Percentiles rank a stretch among this genome's conserved stretches.
These are phyloP conservation scores for Parapsyche elsis DNA, from an alignment of 1,140 invertebrate species.

Conservation along the genomic window DNA sequence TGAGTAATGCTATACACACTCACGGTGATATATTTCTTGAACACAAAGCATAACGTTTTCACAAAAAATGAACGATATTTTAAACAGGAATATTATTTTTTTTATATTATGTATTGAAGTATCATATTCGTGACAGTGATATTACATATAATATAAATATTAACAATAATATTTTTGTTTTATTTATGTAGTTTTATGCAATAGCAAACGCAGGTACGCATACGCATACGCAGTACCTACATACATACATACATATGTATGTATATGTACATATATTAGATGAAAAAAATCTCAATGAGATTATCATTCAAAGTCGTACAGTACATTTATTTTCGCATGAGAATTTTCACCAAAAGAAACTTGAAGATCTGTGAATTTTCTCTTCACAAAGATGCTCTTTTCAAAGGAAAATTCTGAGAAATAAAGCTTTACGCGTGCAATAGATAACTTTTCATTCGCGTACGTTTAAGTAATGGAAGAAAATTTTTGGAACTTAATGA, in stretches of 20 bases:
- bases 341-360: not conserved
- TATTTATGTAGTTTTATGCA: too few species aligned
- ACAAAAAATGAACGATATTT: too few species aligned
- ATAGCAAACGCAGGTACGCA: too few species aligned
- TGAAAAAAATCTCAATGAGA: constrained; percentile 6
- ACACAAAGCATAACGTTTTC: too few species aligned
- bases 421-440: not conserved
- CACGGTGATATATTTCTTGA: too few species aligned
- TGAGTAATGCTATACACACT: not conserved
- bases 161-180: too few species aligned
- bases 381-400: not conserved
- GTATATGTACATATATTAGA: not conserved
- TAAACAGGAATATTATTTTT: too few species aligned
- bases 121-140: too few species aligned
- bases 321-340: not conserved
- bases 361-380: not conserved
- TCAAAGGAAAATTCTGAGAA: constrained; percentile 4
- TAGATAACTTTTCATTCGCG: not conserved
- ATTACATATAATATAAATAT: too few species aligned
- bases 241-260: too few species aligned
- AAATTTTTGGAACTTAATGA: constrained; percentile 19
- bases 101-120: too few species aligned
- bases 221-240: too few species aligned
- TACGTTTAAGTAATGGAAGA: constrained; percentile 2
- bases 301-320: constrained; percentile 9